Evolutionary conservation across 2,888 invertebrate genomes (phyloP), one percentile per base, ranked within the genome.

Genomic region (Melipona beecheii): DNA sequence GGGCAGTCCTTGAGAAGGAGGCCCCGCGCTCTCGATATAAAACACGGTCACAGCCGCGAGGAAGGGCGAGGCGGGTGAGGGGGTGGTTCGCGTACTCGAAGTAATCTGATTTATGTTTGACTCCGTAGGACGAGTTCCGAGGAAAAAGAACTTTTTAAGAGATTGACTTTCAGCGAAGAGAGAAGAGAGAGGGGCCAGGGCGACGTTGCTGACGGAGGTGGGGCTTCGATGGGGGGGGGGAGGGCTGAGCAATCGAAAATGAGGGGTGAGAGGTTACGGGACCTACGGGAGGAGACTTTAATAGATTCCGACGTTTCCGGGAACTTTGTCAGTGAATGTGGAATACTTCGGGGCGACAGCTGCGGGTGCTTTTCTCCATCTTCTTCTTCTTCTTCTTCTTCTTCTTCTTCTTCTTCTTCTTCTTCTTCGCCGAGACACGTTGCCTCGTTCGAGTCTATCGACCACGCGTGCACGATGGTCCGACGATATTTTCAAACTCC

Each of bases 71-170:
- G 15, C 5, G 27, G 64, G 49, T n/a, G 24, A 66, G 43, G 66
- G 36, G 31, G 19, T 50, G 76, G 49, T 64, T 70, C 87, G 68
- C 75, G 76, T 84, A 78, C 83, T 72, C 85, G 85, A 87, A 86
- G 89, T 93, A 93, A 94, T 93, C 92, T 93, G 93, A 94, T 94
- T 93, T 94, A 92, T 91, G 91, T 92, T 93, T 91, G 93, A 93
- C 92, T 93, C 80, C 36, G 68, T 74, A 64, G 83, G 81, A 84
- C 79, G 84, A 86, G 86, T 79, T 81, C 70, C 78, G 75, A 43
- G 43, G 75, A 87, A 71, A 86, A 81, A 85, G 91, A 93, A 93
- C 92, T 93, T 93, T 92, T 92, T 90, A 91, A 93, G 92, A 93
- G 92, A 93, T 93, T 93, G 93, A 93, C 93, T 93, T 86, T 77